phyloP scores from a whole-genome alignment of 2,113 vertebrate species.

The Tauraco erythrolophus region DNA sequence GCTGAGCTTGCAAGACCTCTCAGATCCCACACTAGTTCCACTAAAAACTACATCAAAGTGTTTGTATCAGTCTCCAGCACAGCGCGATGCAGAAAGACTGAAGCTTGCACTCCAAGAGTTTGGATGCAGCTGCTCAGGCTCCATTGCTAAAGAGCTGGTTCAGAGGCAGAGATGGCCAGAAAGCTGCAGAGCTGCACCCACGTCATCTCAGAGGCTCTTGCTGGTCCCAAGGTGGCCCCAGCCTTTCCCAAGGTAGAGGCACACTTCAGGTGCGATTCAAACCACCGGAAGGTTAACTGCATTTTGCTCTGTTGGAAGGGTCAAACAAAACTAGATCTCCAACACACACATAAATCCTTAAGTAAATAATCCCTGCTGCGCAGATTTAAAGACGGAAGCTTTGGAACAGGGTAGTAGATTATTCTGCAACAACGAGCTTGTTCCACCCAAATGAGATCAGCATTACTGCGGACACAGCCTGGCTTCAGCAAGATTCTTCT shows the following conservation, averaged over 20 bases:
- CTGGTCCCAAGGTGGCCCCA: neutral
- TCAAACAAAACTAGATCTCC: neutral
- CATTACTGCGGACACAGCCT: neutral
- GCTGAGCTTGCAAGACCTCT: fast-evolving
- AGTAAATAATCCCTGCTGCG: constrained; percentile 45
- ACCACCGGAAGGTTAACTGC: neutral
- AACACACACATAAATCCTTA: neutral
- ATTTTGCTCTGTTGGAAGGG: neutral
- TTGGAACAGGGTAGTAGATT: neutral
- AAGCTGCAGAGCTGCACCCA: neutral
- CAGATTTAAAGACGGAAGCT: constrained; percentile 1
- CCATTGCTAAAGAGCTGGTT: neutral
- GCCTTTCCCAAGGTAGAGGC: neutral
- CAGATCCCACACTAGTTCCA: neutral
- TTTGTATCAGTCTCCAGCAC: neutral
- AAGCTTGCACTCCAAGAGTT: neutral
- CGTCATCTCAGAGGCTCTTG: fast-evolving
- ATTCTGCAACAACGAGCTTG: neutral
- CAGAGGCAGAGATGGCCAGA: fast-evolving
- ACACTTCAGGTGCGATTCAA: neutral
- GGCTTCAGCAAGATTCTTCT: neutral
- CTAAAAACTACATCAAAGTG: neutral
- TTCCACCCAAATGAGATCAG: constrained; percentile 61
- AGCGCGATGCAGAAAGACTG: neutral
- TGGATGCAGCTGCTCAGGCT: neutral